Base-by-base conservation (phyloP, 2,888 invertebrate genomes). In the Dryobota labecula region DNA sequence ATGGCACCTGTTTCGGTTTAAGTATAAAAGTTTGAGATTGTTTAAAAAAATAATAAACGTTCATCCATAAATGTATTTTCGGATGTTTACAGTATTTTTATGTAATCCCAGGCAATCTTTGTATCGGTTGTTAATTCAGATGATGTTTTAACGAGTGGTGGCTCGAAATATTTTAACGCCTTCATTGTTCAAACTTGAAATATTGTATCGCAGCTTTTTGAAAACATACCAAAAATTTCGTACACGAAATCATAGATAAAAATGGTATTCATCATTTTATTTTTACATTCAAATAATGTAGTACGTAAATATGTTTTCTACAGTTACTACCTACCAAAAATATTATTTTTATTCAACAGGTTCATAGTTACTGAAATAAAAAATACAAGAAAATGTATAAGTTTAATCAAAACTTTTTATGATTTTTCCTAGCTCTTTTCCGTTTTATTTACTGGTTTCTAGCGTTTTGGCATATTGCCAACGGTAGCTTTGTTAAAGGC, bases 1-100 rank as follows among this genome's bases (percentile, higher is more conserved):
- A 45, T 56, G 54, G 56, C 60, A 77, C 70, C 74, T 71, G 77
- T 73, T 77, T 77, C 45, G 24, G 54, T 72, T 68, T 73, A 60
- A 65, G 69, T 68, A 70, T 47, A 11, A 4, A 69, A 70, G 38
- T 61, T 70, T n/a, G 43, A 45, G 18, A 70, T 45, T 57, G 61
- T 61, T 77, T 62, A 13, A 61, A 56, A 18, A 45, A 57, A 53
- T 45, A 18, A 49, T 60, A 49, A 69, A 57, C 57, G 20, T 75
- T 9, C 4, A 30, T 60, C n/a, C 2, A 45, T 20, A 18, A 13
- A n/a, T 56, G 43, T 41, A 60, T 47, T 60, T 76, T 58, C 8
- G 13, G 6, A 20, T 54, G 20, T 68, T 76, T 60, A 36, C 53
- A 47, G 36, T 45, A 54, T 38, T 76, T 60, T 69, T 51, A 70